These are phyloP conservation scores for Alosa sapidissima DNA, from an alignment of 2,797 vertebrate species.

Conservation along the genomic window DNA sequence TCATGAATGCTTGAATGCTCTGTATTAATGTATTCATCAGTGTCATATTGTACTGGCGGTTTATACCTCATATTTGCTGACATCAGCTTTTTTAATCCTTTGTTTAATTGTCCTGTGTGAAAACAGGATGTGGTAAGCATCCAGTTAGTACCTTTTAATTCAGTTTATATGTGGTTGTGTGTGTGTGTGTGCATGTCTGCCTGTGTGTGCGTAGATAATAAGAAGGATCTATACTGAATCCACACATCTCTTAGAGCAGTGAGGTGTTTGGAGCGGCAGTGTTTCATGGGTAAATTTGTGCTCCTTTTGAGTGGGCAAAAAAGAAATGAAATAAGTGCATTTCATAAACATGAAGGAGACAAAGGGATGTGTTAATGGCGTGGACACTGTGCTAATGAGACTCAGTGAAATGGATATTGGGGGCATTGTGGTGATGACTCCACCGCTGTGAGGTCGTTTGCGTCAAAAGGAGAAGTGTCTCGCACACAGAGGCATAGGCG, in stretches of 20 bases:
- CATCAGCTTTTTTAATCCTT: background rate
- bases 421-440: conserved; percentile 18
- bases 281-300: conserved; percentile 18
- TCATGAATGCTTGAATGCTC: background rate
- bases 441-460: conserved; percentile 15
- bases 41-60: background rate
- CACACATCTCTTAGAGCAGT: background rate
- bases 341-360: conserved; percentile 21
- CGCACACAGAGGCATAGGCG: background rate
- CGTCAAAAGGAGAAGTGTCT: conserved; percentile 21
- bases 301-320: background rate
- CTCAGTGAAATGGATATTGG: conserved; percentile 22
- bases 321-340: conserved; percentile 21
- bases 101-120: background rate
- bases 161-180: background rate
- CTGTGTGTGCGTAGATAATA: background rate
- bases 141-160: background rate
- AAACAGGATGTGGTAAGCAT: background rate
- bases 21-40: background rate
- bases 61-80: background rate
- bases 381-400: conserved; percentile 46
- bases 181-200: background rate
- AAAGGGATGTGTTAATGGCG: conserved; percentile 34
- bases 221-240: background rate
- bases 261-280: conserved; percentile 7